A percentile compares a stretch with the other conserved stretches of the same genome.
Conservation (phyloP, 92 coral and sea anemone genomes). For the Muricea muricata region DNA sequence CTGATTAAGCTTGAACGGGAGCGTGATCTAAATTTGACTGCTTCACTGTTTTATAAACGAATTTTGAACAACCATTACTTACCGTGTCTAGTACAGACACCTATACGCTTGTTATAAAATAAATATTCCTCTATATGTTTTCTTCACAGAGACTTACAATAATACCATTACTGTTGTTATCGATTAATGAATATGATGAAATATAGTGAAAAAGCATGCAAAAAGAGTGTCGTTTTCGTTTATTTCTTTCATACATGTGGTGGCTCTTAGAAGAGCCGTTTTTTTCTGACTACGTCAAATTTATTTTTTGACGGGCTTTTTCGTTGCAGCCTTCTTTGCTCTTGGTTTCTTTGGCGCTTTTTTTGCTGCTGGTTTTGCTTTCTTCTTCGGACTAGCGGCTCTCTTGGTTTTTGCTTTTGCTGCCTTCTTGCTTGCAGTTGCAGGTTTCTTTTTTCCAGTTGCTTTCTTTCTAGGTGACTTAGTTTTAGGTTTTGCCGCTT, state of each 20-base stretch:
- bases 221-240: background rate
- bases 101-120: too few relatives aligned
- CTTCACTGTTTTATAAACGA: too few relatives aligned
- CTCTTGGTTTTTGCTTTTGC: background rate
- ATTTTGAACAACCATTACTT: too few relatives aligned
- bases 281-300: background rate
- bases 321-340: background rate
- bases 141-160: too few relatives aligned
- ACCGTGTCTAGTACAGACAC: too few relatives aligned
- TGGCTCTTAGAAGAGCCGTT: constrained; percentile 7
- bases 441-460: background rate
- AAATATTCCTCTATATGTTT: too few relatives aligned
- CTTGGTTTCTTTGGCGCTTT: background rate
- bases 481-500: background rate
- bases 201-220: too few relatives aligned
- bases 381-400: constrained; percentile 6
- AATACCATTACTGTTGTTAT: too few relatives aligned
- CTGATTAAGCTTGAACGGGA: too few relatives aligned
- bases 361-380: background rate
- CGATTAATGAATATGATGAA: too few relatives aligned
- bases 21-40: too few relatives aligned
- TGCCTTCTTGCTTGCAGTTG: background rate
- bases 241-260: background rate
- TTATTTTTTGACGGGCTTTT: background rate
- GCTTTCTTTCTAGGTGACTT: background rate